Evolutionary conservation across 64 coral and sea anemone genomes (phyloP), one percentile per base, ranked within the genome.

Genomic region (Pocillopora damicornis): DNA sequence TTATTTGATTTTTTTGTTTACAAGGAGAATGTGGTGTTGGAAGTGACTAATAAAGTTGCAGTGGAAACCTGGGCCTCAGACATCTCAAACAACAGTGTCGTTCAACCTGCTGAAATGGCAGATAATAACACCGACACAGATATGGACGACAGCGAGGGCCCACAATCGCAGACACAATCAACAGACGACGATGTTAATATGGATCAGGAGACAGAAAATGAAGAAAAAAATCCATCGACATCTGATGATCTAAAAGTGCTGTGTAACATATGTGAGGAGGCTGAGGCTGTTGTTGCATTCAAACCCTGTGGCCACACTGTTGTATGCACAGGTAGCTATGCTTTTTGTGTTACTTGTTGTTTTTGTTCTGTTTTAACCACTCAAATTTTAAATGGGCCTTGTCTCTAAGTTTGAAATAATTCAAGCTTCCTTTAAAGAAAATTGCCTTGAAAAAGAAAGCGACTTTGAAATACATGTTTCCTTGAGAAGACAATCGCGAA

Each of bases 261-360:
- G 45, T 92, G 90, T 88, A 35, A 72, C 34, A 81, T 92, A 42
- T 92, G 90, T 60, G 85, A 80, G 25, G 90, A 92, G 18, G 72
- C 14, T 66, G 76, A 79, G 64, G 90, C 90, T 23, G 63, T 79
- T 15, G 85, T 92, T 12, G 69, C 79, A 14, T 87, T 92, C 35
- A 76, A 81, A 18, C 90, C 90, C 14, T 92, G 90, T 75, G 90
- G 90, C 7, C 90, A 92, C 18, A 57, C 26, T 18, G 58, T 88
- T 20, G 12, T 92, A 14, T 92, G 90, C 26, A 35, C n/a, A 92
- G 90, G 90, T 92, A 74, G 42, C 7, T 51, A 4, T 51, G 61
- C 17, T 81, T 51, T 51, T 51, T 16, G 34, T 15, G 13, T 20
- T 62, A 59, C 22, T 22, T 60, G 17, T 26, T 13, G 22, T n/a